Base-by-base conservation (phyloP, 1,140 invertebrate genomes). In the Homarus americanus region DNA sequence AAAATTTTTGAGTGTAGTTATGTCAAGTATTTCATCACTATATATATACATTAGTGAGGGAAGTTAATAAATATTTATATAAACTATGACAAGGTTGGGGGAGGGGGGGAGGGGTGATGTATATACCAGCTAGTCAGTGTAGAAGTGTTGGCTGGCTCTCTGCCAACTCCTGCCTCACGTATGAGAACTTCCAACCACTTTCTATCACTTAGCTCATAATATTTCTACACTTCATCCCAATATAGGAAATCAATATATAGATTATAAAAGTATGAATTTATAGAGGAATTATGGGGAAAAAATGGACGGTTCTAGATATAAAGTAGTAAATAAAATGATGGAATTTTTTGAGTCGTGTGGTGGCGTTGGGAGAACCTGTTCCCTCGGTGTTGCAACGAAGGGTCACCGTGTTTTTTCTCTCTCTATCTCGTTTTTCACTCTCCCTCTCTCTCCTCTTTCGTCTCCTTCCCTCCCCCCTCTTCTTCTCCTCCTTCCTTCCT, bases 111-210 rank as follows among this genome's bases (percentile, higher is more conserved):
- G 44, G 79, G 44, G 79, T 82, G 40, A 82, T 82, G 79, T 82
- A n/a, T 79, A 40, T 34, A 28, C 38, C 41, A 49, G 32, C 10
- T 28, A 32, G 69, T 9, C 24, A 9, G 38, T 10, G 75, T 20
- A 20, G 9, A 32, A n/a, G 75, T 78, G 75, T 15, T 63, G 53
- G 58, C 80, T 83, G 80, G 80, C 44, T 83, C 28, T 20, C 80
- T 83, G 80, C 80, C 80, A 83, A 58, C 80, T 34, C 34, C 80
- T 83, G 80, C 80, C 80, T 66, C 32, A 66, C 7, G 53, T 83
- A 17, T 66, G 80, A 83, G 4, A 15, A 15, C 53, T n/a, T 34
- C 32, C 17, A 17, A 15, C 17, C 3, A 58, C 10, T 20, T 20
- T 20, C 1, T 17, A 49, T 49, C 44, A 49, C 9, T 49, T 10